A percentile compares a stretch with the other conserved stretches of the same genome.
Conservation (phyloP, 64 coral and sea anemone species). For the Montipora sp. region DNA sequence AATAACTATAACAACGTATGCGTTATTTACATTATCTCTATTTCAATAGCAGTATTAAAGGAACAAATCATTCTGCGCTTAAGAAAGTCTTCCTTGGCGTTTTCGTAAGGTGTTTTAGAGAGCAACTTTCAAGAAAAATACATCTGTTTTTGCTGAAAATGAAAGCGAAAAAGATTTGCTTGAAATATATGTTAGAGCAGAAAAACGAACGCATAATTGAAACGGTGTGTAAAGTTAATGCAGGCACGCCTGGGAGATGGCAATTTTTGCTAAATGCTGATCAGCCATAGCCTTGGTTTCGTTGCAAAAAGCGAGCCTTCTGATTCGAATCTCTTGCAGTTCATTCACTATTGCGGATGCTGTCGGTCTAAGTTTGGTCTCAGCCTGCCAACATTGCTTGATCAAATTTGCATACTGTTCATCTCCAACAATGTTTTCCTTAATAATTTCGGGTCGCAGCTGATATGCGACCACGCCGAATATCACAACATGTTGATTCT, state of each 20-base stretch:
- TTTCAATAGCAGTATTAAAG: not conserved
- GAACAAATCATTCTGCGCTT: not conserved
- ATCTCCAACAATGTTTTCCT: conserved; percentile 68
- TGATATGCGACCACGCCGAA: conserved; percentile 96
- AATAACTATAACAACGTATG: not conserved
- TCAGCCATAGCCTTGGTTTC: not conserved
- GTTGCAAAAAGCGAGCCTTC: not conserved
- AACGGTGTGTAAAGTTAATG: not conserved
- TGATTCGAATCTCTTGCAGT: not conserved
- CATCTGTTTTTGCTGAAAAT: not conserved
- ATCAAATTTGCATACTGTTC: conserved; percentile 93
- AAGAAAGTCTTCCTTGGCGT: not conserved
- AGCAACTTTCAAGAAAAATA: not conserved
- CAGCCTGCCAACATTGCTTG: conserved; percentile 95
- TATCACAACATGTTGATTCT: conserved; percentile 98
- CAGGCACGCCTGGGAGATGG: conserved; percentile 4
- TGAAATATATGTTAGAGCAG: conserved; percentile 3
- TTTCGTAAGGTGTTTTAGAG: not conserved
- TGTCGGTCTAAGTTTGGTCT: conserved; percentile 78
- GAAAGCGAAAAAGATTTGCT: conserved; percentile 1
- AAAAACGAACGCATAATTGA: not conserved
- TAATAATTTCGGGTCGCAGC: conserved; percentile 74
- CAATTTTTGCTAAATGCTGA: not conserved
- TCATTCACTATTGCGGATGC: conserved; percentile 77
- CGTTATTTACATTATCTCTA: conserved; percentile 24